These are phyloP conservation scores for Lordiphosa clarofinis DNA, from an alignment of 1,140 invertebrate species.

Conservation along the genomic window DNA sequence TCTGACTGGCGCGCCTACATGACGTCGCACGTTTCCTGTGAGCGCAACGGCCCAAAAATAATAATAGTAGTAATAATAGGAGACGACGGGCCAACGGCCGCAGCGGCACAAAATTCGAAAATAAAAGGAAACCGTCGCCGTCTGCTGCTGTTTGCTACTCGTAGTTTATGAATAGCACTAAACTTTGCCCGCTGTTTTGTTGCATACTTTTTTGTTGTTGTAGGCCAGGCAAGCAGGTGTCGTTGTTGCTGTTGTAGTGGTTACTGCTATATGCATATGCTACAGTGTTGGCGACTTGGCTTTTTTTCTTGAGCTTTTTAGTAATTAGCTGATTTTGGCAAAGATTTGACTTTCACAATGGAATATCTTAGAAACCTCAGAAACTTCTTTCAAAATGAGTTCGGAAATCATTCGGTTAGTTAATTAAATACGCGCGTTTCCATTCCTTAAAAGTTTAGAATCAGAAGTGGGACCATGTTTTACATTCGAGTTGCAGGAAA, in stretches of 20 bases:
- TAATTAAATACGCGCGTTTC: too few relatives aligned
- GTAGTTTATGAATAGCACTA: slow-evolving; percentile 66
- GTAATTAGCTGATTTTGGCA: too few relatives aligned
- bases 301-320: too few relatives aligned
- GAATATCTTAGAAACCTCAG: too few relatives aligned
- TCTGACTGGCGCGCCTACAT: slow-evolving; percentile 72
- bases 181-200: slow-evolving; percentile 43
- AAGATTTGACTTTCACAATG: too few relatives aligned
- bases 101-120: slow-evolving; percentile 49
- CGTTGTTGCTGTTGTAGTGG: slow-evolving; percentile 1
- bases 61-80: slow-evolving; percentile 65
- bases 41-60: slow-evolving; percentile 50
- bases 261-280: too few relatives aligned
- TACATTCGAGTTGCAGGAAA: too few relatives aligned
- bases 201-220: slow-evolving; percentile 22
- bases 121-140: slow-evolving; percentile 34
- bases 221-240: slow-evolving; percentile 8
- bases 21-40: slow-evolving; percentile 68
- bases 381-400: too few relatives aligned
- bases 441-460: too few relatives aligned
- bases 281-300: too few relatives aligned
- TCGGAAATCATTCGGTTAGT: too few relatives aligned
- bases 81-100: slow-evolving; percentile 61
- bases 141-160: slow-evolving; percentile 27
- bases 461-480: too few relatives aligned